Percentiles rank a stretch among this genome's conserved stretches.
Evolutionary conservation across 2,888 invertebrate genomes (phyloP).

Genomic region (Aromia moschata): DNA sequence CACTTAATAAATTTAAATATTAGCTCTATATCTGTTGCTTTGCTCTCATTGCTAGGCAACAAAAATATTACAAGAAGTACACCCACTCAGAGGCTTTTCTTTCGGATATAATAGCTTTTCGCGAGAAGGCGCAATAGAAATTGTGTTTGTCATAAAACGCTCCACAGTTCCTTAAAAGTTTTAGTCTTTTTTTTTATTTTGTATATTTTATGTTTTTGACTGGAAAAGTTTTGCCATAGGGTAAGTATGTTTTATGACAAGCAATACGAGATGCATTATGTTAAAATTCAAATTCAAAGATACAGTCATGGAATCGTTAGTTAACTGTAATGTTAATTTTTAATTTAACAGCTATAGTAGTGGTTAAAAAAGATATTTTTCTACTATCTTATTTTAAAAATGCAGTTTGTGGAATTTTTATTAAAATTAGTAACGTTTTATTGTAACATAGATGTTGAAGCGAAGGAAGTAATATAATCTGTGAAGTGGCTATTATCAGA

Average conservation of each 20-base stretch:
- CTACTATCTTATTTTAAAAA: conserved; percentile 15
- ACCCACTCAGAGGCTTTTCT: not conserved
- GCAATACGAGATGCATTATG: not conserved
- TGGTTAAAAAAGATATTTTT: conserved; percentile 26
- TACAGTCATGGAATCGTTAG: conserved; percentile 7
- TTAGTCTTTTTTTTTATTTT: conserved; percentile 24
- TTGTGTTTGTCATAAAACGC: conserved; percentile 33
- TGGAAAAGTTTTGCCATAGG: conserved; percentile 37
- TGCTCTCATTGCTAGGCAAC: conserved; percentile 6
- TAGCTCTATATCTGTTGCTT: conserved; percentile 12
- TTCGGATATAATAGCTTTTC: conserved; percentile 2
- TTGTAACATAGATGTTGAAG: conserved; percentile 10
- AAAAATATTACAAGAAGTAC: too few species aligned
- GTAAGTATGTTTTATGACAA: conserved; percentile 33
- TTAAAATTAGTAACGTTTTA: conserved; percentile 10
- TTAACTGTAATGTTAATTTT: conserved; percentile 14
- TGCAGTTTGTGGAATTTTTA: conserved; percentile 10
- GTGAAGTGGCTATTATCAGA: conserved; percentile 22
- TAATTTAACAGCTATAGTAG: not conserved
- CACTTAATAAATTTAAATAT: conserved; percentile 2
- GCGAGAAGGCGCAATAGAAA: conserved; percentile 9
- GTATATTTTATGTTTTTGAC: conserved; percentile 26
- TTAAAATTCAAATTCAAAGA: conserved; percentile 10
- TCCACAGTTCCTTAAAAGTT: conserved; percentile 32
- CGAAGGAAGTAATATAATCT: conserved; percentile 16